These are phyloP conservation scores for Bombycilla garrulus DNA, from an alignment of 2,113 vertebrate species.

Conservation along the genomic window DNA sequence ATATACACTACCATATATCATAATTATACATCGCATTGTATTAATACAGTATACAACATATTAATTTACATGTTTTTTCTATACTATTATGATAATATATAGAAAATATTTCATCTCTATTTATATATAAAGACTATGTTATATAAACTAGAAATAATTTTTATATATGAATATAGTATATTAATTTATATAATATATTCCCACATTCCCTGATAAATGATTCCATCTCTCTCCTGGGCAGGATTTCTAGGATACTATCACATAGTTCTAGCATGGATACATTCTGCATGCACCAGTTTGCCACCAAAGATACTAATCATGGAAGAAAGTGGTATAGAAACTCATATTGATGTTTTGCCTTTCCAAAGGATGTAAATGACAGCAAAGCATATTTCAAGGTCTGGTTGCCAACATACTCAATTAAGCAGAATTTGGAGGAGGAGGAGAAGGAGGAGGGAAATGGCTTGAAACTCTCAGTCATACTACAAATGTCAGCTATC, in stretches of 20 bases:
- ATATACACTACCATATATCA: background rate
- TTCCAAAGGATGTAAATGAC: constrained; percentile 23
- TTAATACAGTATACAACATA: background rate
- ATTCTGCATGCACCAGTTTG: background rate
- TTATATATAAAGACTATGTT: background rate
- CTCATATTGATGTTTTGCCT: background rate
- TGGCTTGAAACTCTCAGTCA: constrained; percentile 7
- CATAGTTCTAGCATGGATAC: background rate
- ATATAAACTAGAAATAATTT: background rate
- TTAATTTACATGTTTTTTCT: background rate
- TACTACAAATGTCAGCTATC: background rate
- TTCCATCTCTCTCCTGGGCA: background rate
- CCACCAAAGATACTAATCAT: background rate
- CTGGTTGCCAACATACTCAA: constrained; percentile 36
- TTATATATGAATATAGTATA: background rate
- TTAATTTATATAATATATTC: background rate
- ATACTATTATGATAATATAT: background rate
- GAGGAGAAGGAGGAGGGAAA: background rate
- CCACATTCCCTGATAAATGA: background rate
- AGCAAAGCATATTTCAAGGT: constrained; percentile 50
- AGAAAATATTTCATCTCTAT: background rate
- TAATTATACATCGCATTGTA: background rate
- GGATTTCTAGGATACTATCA: background rate
- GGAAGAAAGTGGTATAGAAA: background rate
- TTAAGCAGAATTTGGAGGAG: constrained; percentile 44